These are phyloP conservation scores for Paramacrobiotus metropolitanus DNA, from an alignment of 1,140 invertebrate species.

Conservation along the genomic window DNA sequence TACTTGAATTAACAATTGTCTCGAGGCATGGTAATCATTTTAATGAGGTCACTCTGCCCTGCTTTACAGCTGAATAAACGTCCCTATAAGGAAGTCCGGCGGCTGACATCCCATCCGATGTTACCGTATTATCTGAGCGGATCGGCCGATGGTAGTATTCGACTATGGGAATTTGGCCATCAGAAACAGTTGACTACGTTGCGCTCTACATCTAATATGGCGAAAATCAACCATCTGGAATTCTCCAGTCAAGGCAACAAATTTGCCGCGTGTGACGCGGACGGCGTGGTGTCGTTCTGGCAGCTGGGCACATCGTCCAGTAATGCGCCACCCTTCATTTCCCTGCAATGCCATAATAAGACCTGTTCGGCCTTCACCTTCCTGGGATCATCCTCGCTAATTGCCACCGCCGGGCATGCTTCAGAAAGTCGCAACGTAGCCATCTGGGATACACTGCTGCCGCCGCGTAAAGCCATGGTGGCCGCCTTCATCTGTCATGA, in stretches of 20 bases:
- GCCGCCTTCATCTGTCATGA: constrained; percentile 73
- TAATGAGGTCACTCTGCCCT: too few species aligned
- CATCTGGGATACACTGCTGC: constrained; percentile 91
- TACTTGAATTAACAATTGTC: too few species aligned
- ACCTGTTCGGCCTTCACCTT: constrained; percentile 91
- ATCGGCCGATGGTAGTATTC: constrained; percentile 85
- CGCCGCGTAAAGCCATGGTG: constrained; percentile 72
- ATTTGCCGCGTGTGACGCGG: constrained; percentile 20
- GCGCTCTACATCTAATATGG: constrained; percentile 62
- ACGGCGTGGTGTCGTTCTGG: constrained; percentile 20
- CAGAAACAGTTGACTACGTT: constrained; percentile 63
- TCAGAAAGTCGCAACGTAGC: constrained; percentile 92
- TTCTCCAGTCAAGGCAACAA: constrained; percentile 95
- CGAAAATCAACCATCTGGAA: constrained; percentile 79
- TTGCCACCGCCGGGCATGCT: constrained; percentile 89
- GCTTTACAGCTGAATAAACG: constrained; percentile 28
- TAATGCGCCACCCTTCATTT: neutral
- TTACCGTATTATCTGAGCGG: constrained; percentile 70
- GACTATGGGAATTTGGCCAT: constrained; percentile 94
- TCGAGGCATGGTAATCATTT: too few species aligned
- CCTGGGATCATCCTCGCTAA: constrained; percentile 79
- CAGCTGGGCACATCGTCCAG: neutral
- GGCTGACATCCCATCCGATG: constrained; percentile 79
- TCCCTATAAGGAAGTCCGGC: constrained; percentile 64
- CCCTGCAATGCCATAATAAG: constrained; percentile 72